Percentiles rank a stretch among this genome's conserved stretches.
These are phyloP conservation scores for Anadara kagoshimensis DNA, from an alignment of 1,140 invertebrate genomes.

Conservation along the genomic window DNA sequence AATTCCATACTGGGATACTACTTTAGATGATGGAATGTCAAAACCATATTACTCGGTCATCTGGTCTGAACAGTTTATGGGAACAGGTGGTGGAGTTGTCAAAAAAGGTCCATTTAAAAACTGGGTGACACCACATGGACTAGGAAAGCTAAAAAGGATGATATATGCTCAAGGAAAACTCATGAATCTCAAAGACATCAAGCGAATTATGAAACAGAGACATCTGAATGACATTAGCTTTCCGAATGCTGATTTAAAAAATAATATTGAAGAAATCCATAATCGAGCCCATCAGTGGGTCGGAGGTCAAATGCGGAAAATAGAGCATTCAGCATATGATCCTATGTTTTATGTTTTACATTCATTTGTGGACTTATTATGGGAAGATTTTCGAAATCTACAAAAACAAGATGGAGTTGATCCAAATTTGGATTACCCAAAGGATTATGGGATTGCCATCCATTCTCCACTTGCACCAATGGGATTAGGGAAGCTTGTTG, in stretches of 20 bases:
- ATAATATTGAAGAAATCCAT: conserved; percentile 39
- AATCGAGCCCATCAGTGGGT: conserved; percentile 45
- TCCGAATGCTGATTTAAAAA: conserved; percentile 17
- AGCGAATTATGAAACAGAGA: conserved; percentile 20
- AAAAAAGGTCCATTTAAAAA: conserved; percentile 65
- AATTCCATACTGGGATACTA: conserved; percentile 72
- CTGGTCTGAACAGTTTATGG: conserved; percentile 67
- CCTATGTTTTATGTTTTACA: conserved; percentile 46
- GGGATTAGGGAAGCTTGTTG: conserved; percentile 30
- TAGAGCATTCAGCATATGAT: conserved; percentile 42
- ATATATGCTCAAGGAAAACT: conserved; percentile 31
- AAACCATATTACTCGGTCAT: conserved; percentile 67
- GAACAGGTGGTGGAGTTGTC: conserved; percentile 70
- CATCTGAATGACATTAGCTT: conserved; percentile 35
- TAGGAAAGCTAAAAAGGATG: conserved; percentile 20
- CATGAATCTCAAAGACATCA: conserved; percentile 24
- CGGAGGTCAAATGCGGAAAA: conserved; percentile 44
- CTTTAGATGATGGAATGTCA: conserved; percentile 63
- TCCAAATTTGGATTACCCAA: conserved; percentile 41
- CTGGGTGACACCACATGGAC: conserved; percentile 49
- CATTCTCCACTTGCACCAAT: conserved; percentile 40
- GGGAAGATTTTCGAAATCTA: conserved; percentile 42
- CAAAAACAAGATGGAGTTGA: conserved; percentile 43
- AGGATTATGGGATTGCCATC: conserved; percentile 29
- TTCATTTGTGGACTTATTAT: conserved; percentile 40